Evolutionary conservation across 2,797 vertebrate genomes (phyloP), one percentile per base, ranked within the genome.

Genomic region (Somateria mollissima): DNA sequence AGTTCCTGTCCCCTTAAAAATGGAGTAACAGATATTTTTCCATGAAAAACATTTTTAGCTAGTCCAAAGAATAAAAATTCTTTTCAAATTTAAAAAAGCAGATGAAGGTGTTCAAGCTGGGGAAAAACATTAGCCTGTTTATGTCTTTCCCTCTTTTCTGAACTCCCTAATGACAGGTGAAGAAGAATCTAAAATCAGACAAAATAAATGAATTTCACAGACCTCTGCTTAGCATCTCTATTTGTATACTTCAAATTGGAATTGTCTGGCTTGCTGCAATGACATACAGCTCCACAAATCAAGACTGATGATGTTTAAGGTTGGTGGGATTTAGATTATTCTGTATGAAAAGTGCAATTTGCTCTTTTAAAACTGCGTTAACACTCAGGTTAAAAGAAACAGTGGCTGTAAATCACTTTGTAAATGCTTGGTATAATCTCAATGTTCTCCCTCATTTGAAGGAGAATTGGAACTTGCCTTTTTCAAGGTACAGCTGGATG

Each of bases 401-500:
- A 57, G 1, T 15, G 28, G 16, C 10, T 34, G 11, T 45, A 87
- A 39, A 49, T 49, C 36, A 43, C 36, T 90, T 66, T 43, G 11
- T n/a, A 67, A 67, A 49, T 21, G 8, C 56, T 73, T 78, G 51
- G 32, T 89, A 60, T 79, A 62, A 62, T 25, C 2, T 9, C 73
- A 90, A 54, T 20, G 12, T 62, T 66, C 36, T 72, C 27, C 27
- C 10, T 82, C 67, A 64, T 71, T 17, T 82, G n/a, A 84, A 79
- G 62, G n/a, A 65, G 56, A 82, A 43, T 1, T 53, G 17, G n/a
- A 89, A 27, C 60, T 77, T 82, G 47, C 14, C 30, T 70, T 90
- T 85, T 71, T 82, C 64, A 90, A 93, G 57, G 53, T 82, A 84
- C 74, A 92, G 36, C 41, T 74, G 64, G 53, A 82, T 66, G 21